Evolutionary conservation across 2,113 vertebrate species (phyloP), one percentile per base, ranked within the genome.

Genomic region (Sorex fumeus): DNA sequence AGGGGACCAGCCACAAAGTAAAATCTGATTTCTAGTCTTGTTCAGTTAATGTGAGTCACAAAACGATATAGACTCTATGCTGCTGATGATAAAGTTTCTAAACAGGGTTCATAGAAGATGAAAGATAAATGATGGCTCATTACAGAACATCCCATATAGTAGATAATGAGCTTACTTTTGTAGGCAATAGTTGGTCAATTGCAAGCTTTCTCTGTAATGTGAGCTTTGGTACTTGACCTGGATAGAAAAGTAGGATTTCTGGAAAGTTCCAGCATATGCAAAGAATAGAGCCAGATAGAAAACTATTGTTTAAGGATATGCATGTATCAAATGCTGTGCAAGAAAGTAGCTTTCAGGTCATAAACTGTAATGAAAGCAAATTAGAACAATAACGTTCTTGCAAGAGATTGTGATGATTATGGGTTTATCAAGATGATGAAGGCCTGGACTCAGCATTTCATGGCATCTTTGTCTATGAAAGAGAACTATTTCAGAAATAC

Each of bases 261-360:
- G 27, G 23, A 64, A 23, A 60, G 18, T 25, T 34, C 27, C 70
- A 16, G 11, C 53, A 16, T 16, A 53, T 53, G 18, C 47, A 21
- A 60, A 62, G 25, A 40, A 2, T 7, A 66, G 40, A 50, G 16
- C 1, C 25, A 62, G 36, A 4, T 2, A 62, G 43, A 89, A 21
- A 60, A 23, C 28, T 23, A 43, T 16, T 10, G 0, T 4, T 12
- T 28, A 4, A 2, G 10, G 8, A 28, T 16, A 28, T 16, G 32
- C 23, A 0, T 1, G 1, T 2, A 8, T 45, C 64, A 23, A 3
- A 3, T 18, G 5, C 34, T 36, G n/a, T 45, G 7, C 19, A 27
- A 50, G 18, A 85, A 19, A 70, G 32, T 70, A 18, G 19, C 6
- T 50, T 79, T 28, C 11, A 36, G 30, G 30, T 23, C 18, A 15